Conservation (phyloP, 2,888 invertebrate genomes). For the Lamproptera curius region DNA sequence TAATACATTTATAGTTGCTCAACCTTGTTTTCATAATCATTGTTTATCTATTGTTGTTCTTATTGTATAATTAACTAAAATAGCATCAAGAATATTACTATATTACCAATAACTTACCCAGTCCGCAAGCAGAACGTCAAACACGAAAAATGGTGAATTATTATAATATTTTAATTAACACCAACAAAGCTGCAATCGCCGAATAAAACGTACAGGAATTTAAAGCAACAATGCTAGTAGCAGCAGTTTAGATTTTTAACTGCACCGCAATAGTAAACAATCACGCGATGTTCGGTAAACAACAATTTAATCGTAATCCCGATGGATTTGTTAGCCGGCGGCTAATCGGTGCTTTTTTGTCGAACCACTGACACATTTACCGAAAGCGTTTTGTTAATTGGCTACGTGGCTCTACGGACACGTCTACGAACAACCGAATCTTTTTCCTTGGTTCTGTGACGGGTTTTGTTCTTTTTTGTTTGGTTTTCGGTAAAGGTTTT, state of each 20-base stretch:
- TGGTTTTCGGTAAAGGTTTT: background rate
- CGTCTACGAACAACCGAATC: background rate
- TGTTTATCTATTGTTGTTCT: too few species aligned
- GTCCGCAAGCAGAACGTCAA: too few species aligned
- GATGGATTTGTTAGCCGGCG: background rate
- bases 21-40: too few species aligned
- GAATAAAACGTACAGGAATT: too few species aligned
- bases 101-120: too few species aligned
- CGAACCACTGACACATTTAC: conserved; percentile 4
- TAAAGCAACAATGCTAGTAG: background rate
- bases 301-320: conserved; percentile 14
- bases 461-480: background rate
- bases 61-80: too few species aligned
- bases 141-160: too few species aligned
- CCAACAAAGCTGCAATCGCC: too few species aligned
- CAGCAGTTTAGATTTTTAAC: conserved; percentile 13
- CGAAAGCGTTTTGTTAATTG: background rate
- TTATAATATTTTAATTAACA: too few species aligned
- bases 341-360: conserved; percentile 9
- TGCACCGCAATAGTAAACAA: conserved; percentile 9
- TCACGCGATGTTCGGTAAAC: conserved; percentile 14
- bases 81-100: too few species aligned
- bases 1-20: too few species aligned
- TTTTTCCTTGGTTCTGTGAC: background rate
- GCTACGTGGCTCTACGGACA: background rate